Evolutionary conservation across 2,113 vertebrate genomes (phyloP), one percentile per base, ranked within the genome.

Genomic region (Stegostoma tigrinum): DNA sequence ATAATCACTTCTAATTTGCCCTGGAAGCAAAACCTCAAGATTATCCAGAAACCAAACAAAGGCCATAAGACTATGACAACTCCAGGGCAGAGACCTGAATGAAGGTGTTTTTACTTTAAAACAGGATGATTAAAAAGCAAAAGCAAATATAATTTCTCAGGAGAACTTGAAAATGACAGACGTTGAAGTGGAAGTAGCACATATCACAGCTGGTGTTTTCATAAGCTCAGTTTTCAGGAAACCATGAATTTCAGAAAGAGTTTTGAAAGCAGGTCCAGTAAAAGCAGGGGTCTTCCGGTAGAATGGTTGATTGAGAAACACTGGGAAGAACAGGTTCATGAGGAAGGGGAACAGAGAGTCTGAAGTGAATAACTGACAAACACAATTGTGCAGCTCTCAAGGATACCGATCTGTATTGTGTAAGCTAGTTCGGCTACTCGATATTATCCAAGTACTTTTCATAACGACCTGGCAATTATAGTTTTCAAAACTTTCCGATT

Each of bases 231-330:
- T 23, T 66, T 4, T 23, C 34, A 67, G 61, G 61, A 93, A 93
- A 93, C 61, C 17, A 2, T 67, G 61, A 66, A 61, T n/a, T 93
- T 93, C 89, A 93, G 61, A 10, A 93, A 93, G 17, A 66, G 34
- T 93, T 93, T 21, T 38, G 34, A 93, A 93, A 93, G 55, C 61
- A 93, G 8, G 61, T 66, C 34, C 55, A n/a, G 89, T 93, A 93
- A 66, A 34, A 93, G 17, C 34, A 93, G 89, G 61, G 5, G 61
- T 38, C 34, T 38, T 38, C 17, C 7, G 89, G 61, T 38, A 93
- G 21, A 23, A 23, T 23, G 5, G 19, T 93, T 66, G 34, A 5
- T 93, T 64, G 61, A 55, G 61, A 93, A 38, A 38, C 17, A 21
- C n/a, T 91, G 86, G 86, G 86, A 55, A 89, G n/a, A 61, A 90